Percentiles rank a stretch among this genome's conserved stretches.
These are phyloP conservation scores for Xestoiulus laeticollis DNA, from an alignment of 2,888 invertebrate species.

Conservation along the genomic window DNA sequence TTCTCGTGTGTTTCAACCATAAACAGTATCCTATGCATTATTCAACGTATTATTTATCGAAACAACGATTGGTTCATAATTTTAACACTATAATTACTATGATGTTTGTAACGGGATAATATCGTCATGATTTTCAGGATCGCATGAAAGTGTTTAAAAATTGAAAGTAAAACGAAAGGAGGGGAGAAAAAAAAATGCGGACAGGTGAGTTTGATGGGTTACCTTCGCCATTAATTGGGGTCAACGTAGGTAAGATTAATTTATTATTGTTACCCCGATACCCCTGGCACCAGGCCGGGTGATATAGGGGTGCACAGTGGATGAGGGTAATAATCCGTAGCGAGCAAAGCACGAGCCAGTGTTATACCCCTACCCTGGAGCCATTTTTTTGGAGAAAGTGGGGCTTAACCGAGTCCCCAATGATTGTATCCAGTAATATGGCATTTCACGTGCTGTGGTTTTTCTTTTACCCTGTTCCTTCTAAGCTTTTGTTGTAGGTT, in stretches of 20 bases:
- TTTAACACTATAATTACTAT: background rate
- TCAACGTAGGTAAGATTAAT: slow-evolving; percentile 21
- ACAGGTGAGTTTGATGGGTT: background rate
- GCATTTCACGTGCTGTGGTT: background rate
- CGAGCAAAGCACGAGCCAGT: background rate
- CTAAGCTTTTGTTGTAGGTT: background rate
- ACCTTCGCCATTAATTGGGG: slow-evolving; percentile 34
- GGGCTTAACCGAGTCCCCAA: background rate
- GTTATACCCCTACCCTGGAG: slow-evolving; percentile 6
- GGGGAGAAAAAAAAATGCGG: background rate
- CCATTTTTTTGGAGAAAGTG: background rate
- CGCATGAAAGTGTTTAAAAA: background rate
- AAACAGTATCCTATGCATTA: too few species aligned
- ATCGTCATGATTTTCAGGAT: background rate
- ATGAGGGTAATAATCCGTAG: slow-evolving; percentile 31
- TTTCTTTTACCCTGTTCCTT: background rate
- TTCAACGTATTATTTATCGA: background rate
- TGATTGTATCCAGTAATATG: background rate
- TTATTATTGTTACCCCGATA: slow-evolving; percentile 37
- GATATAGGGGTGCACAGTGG: slow-evolving; percentile 1
- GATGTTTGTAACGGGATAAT: slow-evolving; percentile 19
- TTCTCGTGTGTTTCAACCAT: background rate
- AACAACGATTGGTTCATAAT: background rate
- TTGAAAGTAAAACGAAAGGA: background rate
- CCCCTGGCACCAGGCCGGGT: slow-evolving; percentile 3